Evolutionary conservation across 2,797 vertebrate species (phyloP).

Genomic region (Naso thynnoides): DNA sequence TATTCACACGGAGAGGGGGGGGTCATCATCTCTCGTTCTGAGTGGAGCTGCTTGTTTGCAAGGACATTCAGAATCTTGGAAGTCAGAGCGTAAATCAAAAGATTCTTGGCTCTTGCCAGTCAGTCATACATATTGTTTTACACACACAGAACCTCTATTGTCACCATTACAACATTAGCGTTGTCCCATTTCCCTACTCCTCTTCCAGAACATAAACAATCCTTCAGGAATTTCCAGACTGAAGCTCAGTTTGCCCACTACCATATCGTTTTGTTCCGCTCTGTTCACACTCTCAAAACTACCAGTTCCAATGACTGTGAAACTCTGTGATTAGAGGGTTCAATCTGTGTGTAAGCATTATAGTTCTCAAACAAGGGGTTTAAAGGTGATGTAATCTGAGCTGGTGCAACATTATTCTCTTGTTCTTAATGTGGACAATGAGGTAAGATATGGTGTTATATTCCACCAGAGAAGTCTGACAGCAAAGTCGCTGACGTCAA

Average conservation of each 20-base stretch:
- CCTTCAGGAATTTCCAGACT: conserved; percentile 70
- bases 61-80: conserved; percentile 46
- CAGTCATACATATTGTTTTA: conserved; percentile 59
- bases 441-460: conserved; percentile 66
- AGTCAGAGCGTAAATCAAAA: conserved; percentile 64
- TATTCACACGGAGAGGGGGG: conserved; percentile 50
- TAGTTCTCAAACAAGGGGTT: conserved; percentile 63
- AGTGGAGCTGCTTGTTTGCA: conserved; percentile 55
- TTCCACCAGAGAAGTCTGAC: conserved; percentile 52
- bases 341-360: conserved; percentile 67
- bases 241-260: conserved; percentile 45
- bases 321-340: conserved; percentile 75
- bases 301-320: conserved; percentile 68
- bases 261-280: conserved; percentile 63
- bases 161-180: conserved; percentile 67
- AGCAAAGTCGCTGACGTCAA: conserved; percentile 25
- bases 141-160: conserved; percentile 69
- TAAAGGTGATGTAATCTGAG: conserved; percentile 73
- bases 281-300: conserved; percentile 71
- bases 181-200: conserved; percentile 53
- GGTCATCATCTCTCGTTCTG: conserved; percentile 52
- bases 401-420: conserved; percentile 70
- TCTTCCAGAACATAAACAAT: conserved; percentile 72
- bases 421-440: conserved; percentile 61
- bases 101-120: conserved; percentile 39